Conservation (phyloP, 2,888 invertebrate genomes). For the Pristionchus mayeri region DNA sequence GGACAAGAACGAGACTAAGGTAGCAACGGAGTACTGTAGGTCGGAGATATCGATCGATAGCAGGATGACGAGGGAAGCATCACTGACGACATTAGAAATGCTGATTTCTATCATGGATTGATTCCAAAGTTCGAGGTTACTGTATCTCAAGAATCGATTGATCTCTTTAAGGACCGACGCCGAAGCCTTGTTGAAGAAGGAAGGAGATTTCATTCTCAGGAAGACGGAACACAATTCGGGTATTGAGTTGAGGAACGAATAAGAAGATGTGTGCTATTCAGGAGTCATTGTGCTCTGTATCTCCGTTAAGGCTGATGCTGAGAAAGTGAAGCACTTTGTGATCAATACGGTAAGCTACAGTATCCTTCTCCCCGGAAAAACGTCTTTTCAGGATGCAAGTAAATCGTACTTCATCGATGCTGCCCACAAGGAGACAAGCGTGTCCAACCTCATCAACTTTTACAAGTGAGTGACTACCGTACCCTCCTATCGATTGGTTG, state of each 20-base stretch:
- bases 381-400: conserved; percentile 32
- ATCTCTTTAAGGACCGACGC: conserved; percentile 57
- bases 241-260: not conserved
- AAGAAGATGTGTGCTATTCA: conserved; percentile 6
- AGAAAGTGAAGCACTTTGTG: conserved; percentile 60
- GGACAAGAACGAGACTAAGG: conserved; percentile 11
- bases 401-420: conserved; percentile 57
- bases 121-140: conserved; percentile 54
- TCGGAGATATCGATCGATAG: not conserved
- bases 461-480: conserved; percentile 56
- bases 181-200: conserved; percentile 64
- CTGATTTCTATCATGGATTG: conserved; percentile 71
- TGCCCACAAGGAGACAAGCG: conserved; percentile 60
- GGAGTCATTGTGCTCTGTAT: conserved; percentile 64
- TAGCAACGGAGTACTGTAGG: not conserved
- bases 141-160: not conserved
- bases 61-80: conserved; percentile 57
- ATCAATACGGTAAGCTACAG: not conserved
- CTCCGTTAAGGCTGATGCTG: conserved; percentile 57
- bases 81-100: conserved; percentile 65
- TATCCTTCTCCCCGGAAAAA: not conserved
- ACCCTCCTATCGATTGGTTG: no score
- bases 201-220: conserved; percentile 65
- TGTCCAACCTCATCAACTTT: conserved; percentile 64
- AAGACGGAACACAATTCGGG: conserved; percentile 59